phyloP scores from a whole-genome alignment of 2,888 invertebrate species.

The Pyrrhia umbra region DNA sequence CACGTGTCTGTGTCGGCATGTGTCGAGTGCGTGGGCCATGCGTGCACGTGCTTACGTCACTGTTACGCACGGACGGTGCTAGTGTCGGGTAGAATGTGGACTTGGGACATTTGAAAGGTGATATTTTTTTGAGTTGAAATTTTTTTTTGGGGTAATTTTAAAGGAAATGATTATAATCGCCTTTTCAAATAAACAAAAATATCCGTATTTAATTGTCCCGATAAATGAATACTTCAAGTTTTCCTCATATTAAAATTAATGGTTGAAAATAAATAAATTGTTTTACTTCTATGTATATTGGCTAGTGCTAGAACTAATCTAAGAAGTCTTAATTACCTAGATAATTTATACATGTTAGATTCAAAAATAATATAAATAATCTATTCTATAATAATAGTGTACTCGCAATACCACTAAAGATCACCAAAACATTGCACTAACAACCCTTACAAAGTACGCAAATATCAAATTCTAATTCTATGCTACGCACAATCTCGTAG shows the following conservation, averaged over 20 bases:
- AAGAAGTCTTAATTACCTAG: too few species aligned
- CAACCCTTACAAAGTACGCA: neutral
- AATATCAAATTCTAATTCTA: constrained; percentile 3
- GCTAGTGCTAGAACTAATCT: too few species aligned
- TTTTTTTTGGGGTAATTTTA: neutral
- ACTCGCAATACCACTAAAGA: neutral
- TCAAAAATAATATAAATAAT: too few species aligned
- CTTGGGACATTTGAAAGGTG: constrained; percentile 27
- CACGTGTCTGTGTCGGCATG: constrained; percentile 48
- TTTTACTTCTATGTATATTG: too few species aligned
- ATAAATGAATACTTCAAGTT: too few species aligned
- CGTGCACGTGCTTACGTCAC: constrained; percentile 52
- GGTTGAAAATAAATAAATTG: too few species aligned
- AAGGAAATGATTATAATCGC: too few species aligned
- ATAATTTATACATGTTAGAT: too few species aligned
- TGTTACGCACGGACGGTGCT: constrained; percentile 26
- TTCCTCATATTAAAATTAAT: too few species aligned
- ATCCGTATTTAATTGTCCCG: too few species aligned
- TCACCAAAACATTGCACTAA: neutral
- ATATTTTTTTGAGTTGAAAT: neutral
- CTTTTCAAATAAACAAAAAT: too few species aligned
- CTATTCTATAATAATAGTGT: too few species aligned
- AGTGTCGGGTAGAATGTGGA: constrained; percentile 16
- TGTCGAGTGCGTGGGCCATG: constrained; percentile 27
- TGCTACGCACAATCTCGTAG: constrained; percentile 48